phyloP scores from a whole-genome alignment of 2,113 vertebrate species.

The Natator depressus region DNA sequence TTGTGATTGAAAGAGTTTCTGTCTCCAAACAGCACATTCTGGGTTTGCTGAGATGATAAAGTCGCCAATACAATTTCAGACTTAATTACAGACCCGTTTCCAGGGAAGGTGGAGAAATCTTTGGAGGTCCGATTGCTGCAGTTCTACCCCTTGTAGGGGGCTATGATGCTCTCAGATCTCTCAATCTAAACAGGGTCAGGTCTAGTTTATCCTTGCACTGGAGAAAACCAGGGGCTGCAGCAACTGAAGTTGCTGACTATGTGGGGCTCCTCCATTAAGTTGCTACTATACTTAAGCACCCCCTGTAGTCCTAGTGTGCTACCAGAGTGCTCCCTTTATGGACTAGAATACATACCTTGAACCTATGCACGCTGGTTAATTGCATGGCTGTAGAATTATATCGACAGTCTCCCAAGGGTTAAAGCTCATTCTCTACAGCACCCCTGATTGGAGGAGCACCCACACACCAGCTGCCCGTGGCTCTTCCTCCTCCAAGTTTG shows the following conservation, averaged over 20 bases:
- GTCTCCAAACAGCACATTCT: conserved; percentile 69
- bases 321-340: background rate
- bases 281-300: background rate
- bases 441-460: fast-evolving
- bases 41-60: conserved; percentile 71
- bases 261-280: background rate
- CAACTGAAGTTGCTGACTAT: background rate
- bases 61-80: conserved; percentile 63
- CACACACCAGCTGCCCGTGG: background rate
- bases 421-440: background rate
- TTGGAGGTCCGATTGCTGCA: background rate
- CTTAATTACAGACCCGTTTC: conserved; percentile 73
- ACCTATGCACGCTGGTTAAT: background rate
- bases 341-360: background rate
- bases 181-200: background rate
- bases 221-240: background rate
- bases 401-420: background rate
- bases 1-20: conserved; percentile 66
- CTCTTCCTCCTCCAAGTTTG: background rate
- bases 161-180: background rate
- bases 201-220: background rate
- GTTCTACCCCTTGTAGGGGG: background rate
- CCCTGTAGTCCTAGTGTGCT: background rate
- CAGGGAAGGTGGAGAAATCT: conserved; percentile 44
- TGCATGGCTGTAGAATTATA: background rate